phyloP scores from a whole-genome alignment of 2,113 vertebrate species.

The Urocitellus parryii region DNA sequence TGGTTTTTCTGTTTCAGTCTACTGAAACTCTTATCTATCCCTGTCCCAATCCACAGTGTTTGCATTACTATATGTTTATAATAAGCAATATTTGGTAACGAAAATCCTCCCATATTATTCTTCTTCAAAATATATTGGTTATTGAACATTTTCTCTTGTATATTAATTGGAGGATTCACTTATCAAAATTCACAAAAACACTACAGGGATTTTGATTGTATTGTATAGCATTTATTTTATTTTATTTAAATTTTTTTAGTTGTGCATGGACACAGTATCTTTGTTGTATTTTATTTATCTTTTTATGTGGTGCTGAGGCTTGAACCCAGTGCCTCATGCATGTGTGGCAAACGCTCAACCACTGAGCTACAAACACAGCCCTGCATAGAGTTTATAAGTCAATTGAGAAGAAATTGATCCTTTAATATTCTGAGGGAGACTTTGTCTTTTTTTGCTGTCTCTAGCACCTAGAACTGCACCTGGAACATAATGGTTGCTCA shows the following conservation, averaged over 20 bases:
- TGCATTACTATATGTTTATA: neutral
- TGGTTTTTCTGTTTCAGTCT: slow-evolving; percentile 5
- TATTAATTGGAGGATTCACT: neutral
- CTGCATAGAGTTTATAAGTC: neutral
- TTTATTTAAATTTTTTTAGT: no score
- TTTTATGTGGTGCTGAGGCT: no score
- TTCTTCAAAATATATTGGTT: neutral
- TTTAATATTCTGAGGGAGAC: neutral
- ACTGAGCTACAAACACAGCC: no score
- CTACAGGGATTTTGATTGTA: neutral
- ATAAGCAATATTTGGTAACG: neutral
- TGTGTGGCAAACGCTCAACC: no score
- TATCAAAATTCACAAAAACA: neutral
- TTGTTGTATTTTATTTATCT: no score
- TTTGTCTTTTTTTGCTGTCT: neutral
- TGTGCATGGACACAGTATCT: no score
- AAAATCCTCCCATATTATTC: neutral
- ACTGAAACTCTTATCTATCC: neutral
- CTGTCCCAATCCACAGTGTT: neutral
- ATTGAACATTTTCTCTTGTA: neutral
- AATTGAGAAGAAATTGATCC: neutral
- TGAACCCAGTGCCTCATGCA: no score
- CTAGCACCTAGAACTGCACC: neutral
- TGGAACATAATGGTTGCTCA: neutral
- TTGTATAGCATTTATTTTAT: neutral